phyloP scores from a whole-genome alignment of 1,140 invertebrate species.

The Probaryconus sp. region DNA sequence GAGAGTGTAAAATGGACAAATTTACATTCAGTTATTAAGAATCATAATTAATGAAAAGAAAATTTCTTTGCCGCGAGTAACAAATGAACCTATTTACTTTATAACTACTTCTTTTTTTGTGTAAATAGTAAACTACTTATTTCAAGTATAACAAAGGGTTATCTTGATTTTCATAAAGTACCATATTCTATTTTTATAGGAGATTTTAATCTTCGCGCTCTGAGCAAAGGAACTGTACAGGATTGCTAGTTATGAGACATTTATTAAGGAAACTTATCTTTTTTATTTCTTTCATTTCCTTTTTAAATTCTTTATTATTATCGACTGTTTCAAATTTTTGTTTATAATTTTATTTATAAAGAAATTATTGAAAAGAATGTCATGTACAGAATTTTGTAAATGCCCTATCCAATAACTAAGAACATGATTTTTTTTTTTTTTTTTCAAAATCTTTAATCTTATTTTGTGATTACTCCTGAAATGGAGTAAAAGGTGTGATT shows the following conservation, averaged over 20 bases:
- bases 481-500: too few relatives aligned
- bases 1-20: conserved; percentile 69
- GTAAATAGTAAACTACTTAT: background rate
- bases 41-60: conserved; percentile 13
- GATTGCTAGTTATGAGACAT: conserved; percentile 40
- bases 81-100: background rate
- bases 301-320: too few relatives aligned
- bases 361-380: too few relatives aligned
- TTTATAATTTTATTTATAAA: too few relatives aligned
- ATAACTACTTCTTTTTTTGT: background rate
- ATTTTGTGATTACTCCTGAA: too few relatives aligned
- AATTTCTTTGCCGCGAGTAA: conserved; percentile 26
- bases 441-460: too few relatives aligned
- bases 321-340: too few relatives aligned
- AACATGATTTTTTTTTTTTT: too few relatives aligned
- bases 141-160: conserved; percentile 31
- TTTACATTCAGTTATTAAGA: background rate
- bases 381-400: too few relatives aligned
- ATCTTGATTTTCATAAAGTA: conserved; percentile 7
- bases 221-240: conserved; percentile 49
- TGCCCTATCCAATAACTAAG: too few relatives aligned
- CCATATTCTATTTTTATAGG: conserved; percentile 14
- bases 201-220: conserved; percentile 24
- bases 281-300: too few relatives aligned
- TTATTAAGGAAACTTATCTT: conserved; percentile 34